phyloP scores from a whole-genome alignment of 2,797 vertebrate genomes.

The Oryzias dopingdopingensis region DNA sequence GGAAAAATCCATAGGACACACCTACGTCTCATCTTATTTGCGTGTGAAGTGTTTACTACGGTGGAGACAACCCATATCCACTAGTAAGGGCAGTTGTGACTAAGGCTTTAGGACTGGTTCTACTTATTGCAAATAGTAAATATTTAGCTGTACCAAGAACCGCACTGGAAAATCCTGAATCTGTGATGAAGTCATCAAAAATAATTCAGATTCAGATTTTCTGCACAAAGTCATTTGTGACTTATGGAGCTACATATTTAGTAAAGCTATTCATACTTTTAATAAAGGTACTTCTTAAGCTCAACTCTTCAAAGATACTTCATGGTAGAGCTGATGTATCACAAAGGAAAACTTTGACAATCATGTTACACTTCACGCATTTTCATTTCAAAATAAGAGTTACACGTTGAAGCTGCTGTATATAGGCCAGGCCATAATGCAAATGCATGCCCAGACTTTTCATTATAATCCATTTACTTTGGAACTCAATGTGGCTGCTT shows the following conservation, averaged over 20 bases:
- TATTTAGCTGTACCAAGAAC: no score
- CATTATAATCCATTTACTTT: conserved; percentile 60
- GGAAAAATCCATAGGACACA: no score
- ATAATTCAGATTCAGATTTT: no score
- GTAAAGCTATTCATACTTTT: conserved; percentile 27
- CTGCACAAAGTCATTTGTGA: neutral
- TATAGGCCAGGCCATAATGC: conserved; percentile 48
- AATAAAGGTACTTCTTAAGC: conserved; percentile 19
- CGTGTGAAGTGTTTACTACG: no score
- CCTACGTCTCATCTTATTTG: no score
- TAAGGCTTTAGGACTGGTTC: no score
- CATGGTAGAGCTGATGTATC: conserved; percentile 40
- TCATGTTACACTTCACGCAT: conserved; percentile 33
- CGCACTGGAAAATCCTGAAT: no score
- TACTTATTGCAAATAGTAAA: no score
- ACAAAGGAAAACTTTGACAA: conserved; percentile 33
- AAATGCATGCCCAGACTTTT: conserved; percentile 39
- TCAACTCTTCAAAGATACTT: conserved; percentile 27
- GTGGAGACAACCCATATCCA: no score
- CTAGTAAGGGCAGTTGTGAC: no score
- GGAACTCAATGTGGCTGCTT: conserved; percentile 49
- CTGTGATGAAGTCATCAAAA: no score
- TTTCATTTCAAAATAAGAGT: conserved; percentile 23
- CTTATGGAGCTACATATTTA: conserved; percentile 3
- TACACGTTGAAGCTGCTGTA: conserved; percentile 26